phyloP scores from a whole-genome alignment of 1,140 invertebrate species.

The Cydia splendana region DNA sequence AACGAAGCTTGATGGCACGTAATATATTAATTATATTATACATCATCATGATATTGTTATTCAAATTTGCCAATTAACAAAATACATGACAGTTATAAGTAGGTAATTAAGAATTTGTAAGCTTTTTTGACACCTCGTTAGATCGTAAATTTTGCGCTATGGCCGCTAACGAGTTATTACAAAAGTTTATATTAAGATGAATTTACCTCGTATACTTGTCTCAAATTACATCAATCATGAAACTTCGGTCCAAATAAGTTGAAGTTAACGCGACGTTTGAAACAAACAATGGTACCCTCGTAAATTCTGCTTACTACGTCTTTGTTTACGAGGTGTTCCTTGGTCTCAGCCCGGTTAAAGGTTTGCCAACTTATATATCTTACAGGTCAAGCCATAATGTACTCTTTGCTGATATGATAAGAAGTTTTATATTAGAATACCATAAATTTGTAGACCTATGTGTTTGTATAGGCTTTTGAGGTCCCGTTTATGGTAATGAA shows the following conservation, averaged over 20 bases:
- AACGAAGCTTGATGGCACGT: no score
- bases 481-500: conserved; percentile 42
- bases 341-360: conserved; percentile 33
- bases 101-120: no score
- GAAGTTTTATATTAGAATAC: background rate
- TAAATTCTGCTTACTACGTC: conserved; percentile 40
- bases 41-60: no score
- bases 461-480: conserved; percentile 37
- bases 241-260: conserved; percentile 38
- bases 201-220: conserved; percentile 9
- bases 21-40: no score
- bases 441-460: background rate
- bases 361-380: background rate
- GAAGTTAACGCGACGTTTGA: conserved; percentile 35
- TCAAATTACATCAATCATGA: conserved; percentile 36
- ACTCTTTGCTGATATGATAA: background rate
- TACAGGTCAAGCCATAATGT: background rate
- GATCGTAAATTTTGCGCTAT: background rate
- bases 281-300: conserved; percentile 42
- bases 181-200: background rate
- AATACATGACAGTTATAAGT: no score
- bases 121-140: background rate
- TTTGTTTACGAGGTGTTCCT: conserved; percentile 37
- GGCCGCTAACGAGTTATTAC: background rate
- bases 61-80: no score